Conservation (phyloP, 2,797 vertebrate genomes). For the Typhlichthys subterraneus region DNA sequence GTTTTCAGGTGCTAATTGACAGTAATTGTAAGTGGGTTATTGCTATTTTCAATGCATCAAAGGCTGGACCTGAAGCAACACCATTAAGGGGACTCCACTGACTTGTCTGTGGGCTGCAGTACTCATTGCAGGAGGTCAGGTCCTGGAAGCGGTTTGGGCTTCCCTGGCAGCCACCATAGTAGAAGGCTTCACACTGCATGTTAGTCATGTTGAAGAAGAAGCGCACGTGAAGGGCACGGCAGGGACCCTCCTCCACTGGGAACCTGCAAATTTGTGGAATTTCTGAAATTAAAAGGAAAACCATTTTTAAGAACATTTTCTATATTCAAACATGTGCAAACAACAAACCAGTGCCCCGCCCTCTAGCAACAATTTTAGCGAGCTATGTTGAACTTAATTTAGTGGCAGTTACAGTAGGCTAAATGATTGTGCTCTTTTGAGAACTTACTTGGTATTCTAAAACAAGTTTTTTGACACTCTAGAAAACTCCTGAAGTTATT, state of each 20-base stretch:
- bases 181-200: slow-evolving; percentile 86
- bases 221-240: slow-evolving; percentile 65
- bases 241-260: slow-evolving; percentile 73
- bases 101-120: slow-evolving; percentile 85
- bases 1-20: too few relatives aligned
- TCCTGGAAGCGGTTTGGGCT: slow-evolving; percentile 85
- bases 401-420: neutral
- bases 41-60: neutral
- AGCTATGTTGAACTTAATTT: too few relatives aligned
- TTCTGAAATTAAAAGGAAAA: slow-evolving; percentile 68
- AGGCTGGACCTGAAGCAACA: neutral
- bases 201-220: slow-evolving; percentile 90
- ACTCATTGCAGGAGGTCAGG: slow-evolving; percentile 76
- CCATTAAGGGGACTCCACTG: slow-evolving; percentile 21
- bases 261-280: slow-evolving; percentile 85
- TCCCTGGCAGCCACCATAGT: slow-evolving; percentile 79
- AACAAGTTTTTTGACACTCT: slow-evolving; percentile 85
- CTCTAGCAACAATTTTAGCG: too few relatives aligned
- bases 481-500: slow-evolving; percentile 85
- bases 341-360: too few relatives aligned
- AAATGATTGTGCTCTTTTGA: neutral
- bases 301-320: too few relatives aligned
- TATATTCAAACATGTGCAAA: too few relatives aligned
- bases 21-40: too few relatives aligned
- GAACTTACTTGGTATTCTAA: slow-evolving; percentile 87